Percentiles rank a stretch among this genome's conserved stretches.
These are phyloP conservation scores for Bugula neritina DNA, from an alignment of 2,888 invertebrate species.

Conservation along the genomic window DNA sequence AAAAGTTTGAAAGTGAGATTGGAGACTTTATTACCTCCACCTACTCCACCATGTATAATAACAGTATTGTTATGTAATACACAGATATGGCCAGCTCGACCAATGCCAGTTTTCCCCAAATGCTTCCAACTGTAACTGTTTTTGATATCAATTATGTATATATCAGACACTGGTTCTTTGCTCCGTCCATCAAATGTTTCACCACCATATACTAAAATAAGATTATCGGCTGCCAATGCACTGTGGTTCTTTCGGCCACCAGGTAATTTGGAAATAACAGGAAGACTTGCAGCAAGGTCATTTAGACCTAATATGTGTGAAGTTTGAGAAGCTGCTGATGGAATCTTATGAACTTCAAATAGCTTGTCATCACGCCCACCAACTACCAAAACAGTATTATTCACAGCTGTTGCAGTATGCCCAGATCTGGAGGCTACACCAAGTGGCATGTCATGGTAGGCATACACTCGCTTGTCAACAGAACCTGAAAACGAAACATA, in stretches of 20 bases:
- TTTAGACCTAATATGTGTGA: not conserved
- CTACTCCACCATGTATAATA: conserved; percentile 47
- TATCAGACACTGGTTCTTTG: conserved; percentile 47
- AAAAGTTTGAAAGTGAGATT: conserved; percentile 8
- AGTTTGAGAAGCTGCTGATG: not conserved
- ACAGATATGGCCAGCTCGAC: conserved; percentile 45
- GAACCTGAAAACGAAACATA: not conserved
- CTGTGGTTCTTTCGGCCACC: conserved; percentile 48
- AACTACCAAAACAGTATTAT: conserved; percentile 38
- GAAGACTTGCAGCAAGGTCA: conserved; percentile 28
- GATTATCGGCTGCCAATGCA: conserved; percentile 33
- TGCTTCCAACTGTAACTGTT: conserved; percentile 37
- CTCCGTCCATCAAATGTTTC: conserved; percentile 50
- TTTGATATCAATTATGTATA: conserved; percentile 38
- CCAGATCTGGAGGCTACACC: conserved; percentile 48
- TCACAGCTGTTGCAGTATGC: conserved; percentile 42
- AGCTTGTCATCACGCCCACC: conserved; percentile 47
- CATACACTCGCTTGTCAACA: conserved; percentile 34
- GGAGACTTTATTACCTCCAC: conserved; percentile 35
- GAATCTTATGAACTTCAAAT: conserved; percentile 38
- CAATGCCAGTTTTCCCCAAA: conserved; percentile 36
- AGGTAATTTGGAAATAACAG: conserved; percentile 41
- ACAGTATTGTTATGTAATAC: conserved; percentile 36
- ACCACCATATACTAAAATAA: conserved; percentile 45
- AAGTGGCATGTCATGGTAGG: conserved; percentile 38